A percentile compares a stretch with the other conserved stretches of the same genome.
These are phyloP conservation scores for Paralichthys olivaceus DNA, from an alignment of 2,113 vertebrate genomes.

Conservation along the genomic window DNA sequence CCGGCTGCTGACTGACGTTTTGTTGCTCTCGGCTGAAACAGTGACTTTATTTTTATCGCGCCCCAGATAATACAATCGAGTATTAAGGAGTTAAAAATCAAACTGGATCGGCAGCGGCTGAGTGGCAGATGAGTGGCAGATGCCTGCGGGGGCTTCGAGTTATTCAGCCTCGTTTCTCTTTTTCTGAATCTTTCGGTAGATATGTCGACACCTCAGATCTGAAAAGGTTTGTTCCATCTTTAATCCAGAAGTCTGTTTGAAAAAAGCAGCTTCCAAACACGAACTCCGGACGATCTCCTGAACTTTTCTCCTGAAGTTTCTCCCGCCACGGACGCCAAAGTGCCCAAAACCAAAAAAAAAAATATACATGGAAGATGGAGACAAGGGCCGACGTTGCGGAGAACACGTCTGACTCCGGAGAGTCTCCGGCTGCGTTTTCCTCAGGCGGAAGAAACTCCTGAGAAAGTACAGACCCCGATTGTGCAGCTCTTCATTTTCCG, in stretches of 20 bases:
- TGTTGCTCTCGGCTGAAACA: slow-evolving; percentile 64
- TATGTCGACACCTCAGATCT: slow-evolving; percentile 36
- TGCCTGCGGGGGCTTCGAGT: slow-evolving; percentile 50
- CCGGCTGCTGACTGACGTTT: slow-evolving; percentile 66
- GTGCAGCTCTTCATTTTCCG: too few species aligned
- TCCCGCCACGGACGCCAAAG: too few species aligned
- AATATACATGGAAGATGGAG: too few species aligned
- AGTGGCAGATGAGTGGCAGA: slow-evolving; percentile 71
- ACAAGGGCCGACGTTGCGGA: too few species aligned
- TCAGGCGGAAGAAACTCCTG: too few species aligned
- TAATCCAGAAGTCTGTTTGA: slow-evolving; percentile 18
- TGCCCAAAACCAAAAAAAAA: too few species aligned
- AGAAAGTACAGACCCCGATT: too few species aligned
- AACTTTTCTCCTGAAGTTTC: too few species aligned
- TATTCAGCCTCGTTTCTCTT: slow-evolving; percentile 23
- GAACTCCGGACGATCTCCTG: too few species aligned
- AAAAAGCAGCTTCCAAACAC: too few species aligned
- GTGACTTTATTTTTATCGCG: slow-evolving; percentile 70
- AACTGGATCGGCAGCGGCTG: slow-evolving; percentile 66
- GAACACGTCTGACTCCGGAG: too few species aligned
- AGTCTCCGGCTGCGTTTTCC: too few species aligned
- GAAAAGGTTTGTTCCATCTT: slow-evolving; percentile 20
- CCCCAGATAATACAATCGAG: slow-evolving; percentile 71
- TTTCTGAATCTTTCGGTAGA: slow-evolving; percentile 45
- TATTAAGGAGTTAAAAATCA: slow-evolving; percentile 70